Conservation (phyloP, 2,888 invertebrate genomes). For the Cephus nigrinus region DNA sequence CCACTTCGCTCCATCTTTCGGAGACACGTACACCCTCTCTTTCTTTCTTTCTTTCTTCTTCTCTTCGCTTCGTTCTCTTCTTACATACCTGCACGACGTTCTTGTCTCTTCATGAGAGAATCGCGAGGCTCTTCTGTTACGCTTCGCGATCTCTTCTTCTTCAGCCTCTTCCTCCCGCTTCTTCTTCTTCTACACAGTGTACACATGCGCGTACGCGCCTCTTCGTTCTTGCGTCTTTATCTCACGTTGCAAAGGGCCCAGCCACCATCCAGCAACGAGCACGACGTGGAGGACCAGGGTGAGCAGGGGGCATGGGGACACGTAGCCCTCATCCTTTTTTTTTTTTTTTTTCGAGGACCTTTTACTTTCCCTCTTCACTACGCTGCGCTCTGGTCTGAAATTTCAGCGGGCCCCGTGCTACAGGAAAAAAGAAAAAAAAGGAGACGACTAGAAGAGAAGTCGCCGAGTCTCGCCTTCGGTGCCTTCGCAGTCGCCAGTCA, state of each 20-base stretch:
- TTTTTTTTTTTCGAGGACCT: slow-evolving; percentile 12
- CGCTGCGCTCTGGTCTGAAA: slow-evolving; percentile 45
- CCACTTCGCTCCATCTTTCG: slow-evolving; percentile 19
- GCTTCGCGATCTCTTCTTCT: neutral
- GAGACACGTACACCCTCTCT: neutral
- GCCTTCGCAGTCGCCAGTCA: too few species aligned
- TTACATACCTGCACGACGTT: neutral
- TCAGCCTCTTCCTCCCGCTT: neutral
- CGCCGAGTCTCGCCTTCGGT: too few species aligned
- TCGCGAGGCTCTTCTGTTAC: neutral
- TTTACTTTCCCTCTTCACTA: slow-evolving; percentile 36
- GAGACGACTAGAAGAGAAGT: neutral
- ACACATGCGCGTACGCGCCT: neutral
- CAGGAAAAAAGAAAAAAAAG: neutral
- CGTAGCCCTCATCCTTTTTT: neutral
- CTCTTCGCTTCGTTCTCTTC: slow-evolving; percentile 18
- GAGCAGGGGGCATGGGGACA: neutral
- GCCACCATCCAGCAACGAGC: slow-evolving; percentile 17
- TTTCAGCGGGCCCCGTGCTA: slow-evolving; percentile 41
- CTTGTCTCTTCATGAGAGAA: neutral
- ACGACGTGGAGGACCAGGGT: too few species aligned
- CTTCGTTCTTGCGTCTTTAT: slow-evolving; percentile 23
- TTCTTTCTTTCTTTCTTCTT: slow-evolving; percentile 5
- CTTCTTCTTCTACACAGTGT: neutral
- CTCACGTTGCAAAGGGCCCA: slow-evolving; percentile 38